A percentile compares a stretch with the other conserved stretches of the same genome.
Evolutionary conservation across 2,113 vertebrate species (phyloP).

Genomic region (Malurus cyaneus): DNA sequence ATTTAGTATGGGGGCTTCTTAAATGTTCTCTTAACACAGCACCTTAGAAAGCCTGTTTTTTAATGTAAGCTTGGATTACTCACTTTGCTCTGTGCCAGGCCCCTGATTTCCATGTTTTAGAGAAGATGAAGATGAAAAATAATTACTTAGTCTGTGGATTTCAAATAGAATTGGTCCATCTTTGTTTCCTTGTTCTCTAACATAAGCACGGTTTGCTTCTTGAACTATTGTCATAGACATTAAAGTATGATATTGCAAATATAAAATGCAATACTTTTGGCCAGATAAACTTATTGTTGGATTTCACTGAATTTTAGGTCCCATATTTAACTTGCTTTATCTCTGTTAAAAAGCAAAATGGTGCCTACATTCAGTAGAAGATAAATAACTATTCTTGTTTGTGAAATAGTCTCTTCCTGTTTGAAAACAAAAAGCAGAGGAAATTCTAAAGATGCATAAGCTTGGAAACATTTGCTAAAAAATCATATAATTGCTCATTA

Average conservation of each 20-base stretch:
- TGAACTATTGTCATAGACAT: not conserved
- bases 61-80: not conserved
- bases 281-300: not conserved
- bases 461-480: conserved; percentile 24
- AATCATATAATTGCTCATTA: not conserved
- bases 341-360: not conserved
- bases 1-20: not conserved
- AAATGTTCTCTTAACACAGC: not conserved
- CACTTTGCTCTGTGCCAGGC: not conserved
- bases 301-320: not conserved
- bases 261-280: not conserved
- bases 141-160: not conserved
- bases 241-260: not conserved
- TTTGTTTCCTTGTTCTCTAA: not conserved
- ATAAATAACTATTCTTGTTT: conserved; percentile 23
- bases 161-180: not conserved
- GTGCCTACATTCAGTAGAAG: not conserved
- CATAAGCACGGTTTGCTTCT: not conserved
- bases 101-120: not conserved
- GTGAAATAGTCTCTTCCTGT: not conserved
- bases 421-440: conserved; percentile 42
- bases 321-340: not conserved
- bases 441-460: not conserved
- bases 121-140: not conserved
- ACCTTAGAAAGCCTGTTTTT: not conserved